Evolutionary conservation across 2,888 invertebrate genomes (phyloP).

Genomic region (Colletes collaris): DNA sequence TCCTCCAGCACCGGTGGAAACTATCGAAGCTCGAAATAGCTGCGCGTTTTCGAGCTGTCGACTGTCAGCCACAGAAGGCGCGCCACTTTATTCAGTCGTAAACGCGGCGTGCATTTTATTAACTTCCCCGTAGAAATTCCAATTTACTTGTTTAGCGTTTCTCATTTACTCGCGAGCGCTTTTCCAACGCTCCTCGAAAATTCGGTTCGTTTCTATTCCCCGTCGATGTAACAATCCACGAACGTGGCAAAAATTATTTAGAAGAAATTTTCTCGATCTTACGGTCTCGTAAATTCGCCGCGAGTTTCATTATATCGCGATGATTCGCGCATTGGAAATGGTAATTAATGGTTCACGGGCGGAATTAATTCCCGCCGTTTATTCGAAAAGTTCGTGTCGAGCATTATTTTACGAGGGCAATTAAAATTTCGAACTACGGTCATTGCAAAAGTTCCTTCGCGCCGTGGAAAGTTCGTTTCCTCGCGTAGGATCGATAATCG

Average conservation of each 20-base stretch:
- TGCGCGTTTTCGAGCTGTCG: conserved; percentile 24
- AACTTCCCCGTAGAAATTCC: background rate
- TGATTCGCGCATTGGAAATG: background rate
- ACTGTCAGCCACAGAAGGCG: conserved; percentile 34
- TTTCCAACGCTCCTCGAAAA: no score
- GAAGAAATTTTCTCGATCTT: background rate
- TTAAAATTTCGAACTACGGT: conserved; percentile 29
- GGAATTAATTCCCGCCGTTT: conserved; percentile 36
- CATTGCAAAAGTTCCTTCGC: conserved; percentile 24
- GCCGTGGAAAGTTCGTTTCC: conserved; percentile 31
- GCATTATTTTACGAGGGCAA: conserved; percentile 31
- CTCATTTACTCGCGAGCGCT: no score
- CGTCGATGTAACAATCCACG: background rate
- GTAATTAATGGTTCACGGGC: conserved; percentile 16
- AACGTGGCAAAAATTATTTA: background rate
- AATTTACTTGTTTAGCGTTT: background rate
- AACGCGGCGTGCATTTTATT: background rate
- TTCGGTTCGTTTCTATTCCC: no score
- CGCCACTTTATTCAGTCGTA: conserved; percentile 4
- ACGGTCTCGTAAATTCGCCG: background rate
- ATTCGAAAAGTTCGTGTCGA: conserved; percentile 32
- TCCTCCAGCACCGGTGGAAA: conserved; percentile 13
- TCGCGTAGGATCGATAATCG: conserved; percentile 29
- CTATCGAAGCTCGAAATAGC: conserved; percentile 43
- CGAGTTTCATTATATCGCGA: conserved; percentile 14